Conservation (phyloP, 2,113 vertebrate species). For the Pterocles orientalis region DNA sequence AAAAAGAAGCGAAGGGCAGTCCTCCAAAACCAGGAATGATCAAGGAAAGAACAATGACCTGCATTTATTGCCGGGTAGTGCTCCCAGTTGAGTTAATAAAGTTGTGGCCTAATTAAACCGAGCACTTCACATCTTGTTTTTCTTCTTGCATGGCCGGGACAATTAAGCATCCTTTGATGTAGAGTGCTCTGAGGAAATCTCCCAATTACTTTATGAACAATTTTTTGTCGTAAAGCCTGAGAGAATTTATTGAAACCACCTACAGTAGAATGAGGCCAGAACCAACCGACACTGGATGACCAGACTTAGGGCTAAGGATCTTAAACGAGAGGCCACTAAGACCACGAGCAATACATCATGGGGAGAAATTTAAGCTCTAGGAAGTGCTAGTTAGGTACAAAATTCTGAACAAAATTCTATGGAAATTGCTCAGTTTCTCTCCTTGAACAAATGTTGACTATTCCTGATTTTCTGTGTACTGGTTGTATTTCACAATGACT, state of each 20-base stretch:
- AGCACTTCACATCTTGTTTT: conserved; percentile 71
- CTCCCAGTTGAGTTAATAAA: conserved; percentile 69
- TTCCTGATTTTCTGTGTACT: not conserved
- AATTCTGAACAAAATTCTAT: not conserved
- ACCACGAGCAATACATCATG: not conserved
- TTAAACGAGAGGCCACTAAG: not conserved
- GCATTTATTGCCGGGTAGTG: conserved; percentile 51
- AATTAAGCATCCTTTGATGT: conserved; percentile 71
- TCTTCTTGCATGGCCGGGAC: conserved; percentile 65
- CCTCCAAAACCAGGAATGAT: not conserved
- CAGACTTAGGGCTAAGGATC: conserved; percentile 1
- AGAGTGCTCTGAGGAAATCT: conserved; percentile 70
- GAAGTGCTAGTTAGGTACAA: not conserved
- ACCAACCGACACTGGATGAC: conserved; percentile 35
- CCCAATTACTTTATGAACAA: conserved; percentile 67
- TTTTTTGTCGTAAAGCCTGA: conserved; percentile 65
- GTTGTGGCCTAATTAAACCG: conserved; percentile 71
- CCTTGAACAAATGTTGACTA: not conserved
- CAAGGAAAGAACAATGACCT: conserved; percentile 61
- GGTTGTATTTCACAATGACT: not conserved
- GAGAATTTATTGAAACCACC: conserved; percentile 64
- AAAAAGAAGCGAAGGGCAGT: conserved; percentile 8
- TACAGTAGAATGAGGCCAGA: conserved; percentile 57
- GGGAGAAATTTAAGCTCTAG: not conserved
- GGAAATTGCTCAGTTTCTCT: not conserved